phyloP scores from a whole-genome alignment of 2,888 invertebrate genomes.

The Scelioninae gen. 1 region DNA sequence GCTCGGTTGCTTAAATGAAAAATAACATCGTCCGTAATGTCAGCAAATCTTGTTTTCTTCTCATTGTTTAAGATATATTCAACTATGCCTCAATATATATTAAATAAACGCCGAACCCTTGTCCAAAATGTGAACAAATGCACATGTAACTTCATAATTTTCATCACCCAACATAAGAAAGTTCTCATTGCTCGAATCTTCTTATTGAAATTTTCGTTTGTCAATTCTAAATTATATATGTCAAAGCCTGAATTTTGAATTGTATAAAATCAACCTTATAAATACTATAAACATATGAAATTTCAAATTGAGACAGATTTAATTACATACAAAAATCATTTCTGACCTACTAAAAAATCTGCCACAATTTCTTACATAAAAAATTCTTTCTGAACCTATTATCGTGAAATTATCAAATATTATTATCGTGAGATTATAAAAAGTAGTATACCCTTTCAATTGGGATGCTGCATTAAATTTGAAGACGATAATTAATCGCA shows the following conservation, averaged over 20 bases:
- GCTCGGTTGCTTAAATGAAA: constrained; percentile 59
- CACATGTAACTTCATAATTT: constrained; percentile 50
- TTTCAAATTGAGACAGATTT: too few species aligned
- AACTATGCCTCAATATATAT: constrained; percentile 62
- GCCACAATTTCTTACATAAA: too few species aligned
- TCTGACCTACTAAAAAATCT: too few species aligned
- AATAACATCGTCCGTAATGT: constrained; percentile 60
- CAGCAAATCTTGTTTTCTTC: constrained; percentile 61
- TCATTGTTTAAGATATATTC: constrained; percentile 65
- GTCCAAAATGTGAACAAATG: constrained; percentile 50
- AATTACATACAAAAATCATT: too few species aligned
- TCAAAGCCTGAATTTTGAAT: too few species aligned
- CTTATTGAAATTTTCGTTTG: background rate
- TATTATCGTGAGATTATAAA: too few species aligned
- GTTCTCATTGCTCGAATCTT: background rate
- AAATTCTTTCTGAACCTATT: too few species aligned
- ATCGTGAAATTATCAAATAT: too few species aligned
- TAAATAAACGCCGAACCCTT: constrained; percentile 50
- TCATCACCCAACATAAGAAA: constrained; percentile 1
- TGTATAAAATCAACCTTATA: too few species aligned
- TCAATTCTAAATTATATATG: too few species aligned
- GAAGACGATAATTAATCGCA: constrained; percentile 52
- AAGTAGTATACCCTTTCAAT: constrained; percentile 21
- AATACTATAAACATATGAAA: too few species aligned
- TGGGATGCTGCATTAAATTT: constrained; percentile 32